Conservation (phyloP, 2,113 vertebrate genomes). For the Eubucco bourcierii region DNA sequence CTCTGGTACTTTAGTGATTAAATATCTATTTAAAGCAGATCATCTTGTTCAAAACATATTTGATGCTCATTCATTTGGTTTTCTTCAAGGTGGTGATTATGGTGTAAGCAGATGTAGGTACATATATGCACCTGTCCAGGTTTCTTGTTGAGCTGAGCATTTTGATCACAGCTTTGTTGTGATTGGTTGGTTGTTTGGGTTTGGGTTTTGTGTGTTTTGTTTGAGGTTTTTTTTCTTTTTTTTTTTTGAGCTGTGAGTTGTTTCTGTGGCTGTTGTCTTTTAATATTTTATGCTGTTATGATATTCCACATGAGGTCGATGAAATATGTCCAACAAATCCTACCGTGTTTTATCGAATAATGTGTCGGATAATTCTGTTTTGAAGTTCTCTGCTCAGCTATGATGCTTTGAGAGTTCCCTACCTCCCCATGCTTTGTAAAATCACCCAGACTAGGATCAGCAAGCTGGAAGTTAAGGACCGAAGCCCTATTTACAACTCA, state of each 20-base stretch:
- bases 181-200: too few relatives aligned
- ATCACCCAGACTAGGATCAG: too few relatives aligned
- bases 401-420: too few relatives aligned
- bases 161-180: not conserved
- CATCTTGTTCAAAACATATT: not conserved
- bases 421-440: too few relatives aligned
- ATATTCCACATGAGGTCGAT: not conserved
- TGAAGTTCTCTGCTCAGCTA: not conserved
- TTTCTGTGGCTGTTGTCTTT: not conserved
- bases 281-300: not conserved
- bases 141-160: not conserved
- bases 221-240: too few relatives aligned
- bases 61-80: not conserved
- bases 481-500: too few relatives aligned
- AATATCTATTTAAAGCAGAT: not conserved
- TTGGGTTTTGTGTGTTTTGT: too few relatives aligned
- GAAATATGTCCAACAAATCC: not conserved
- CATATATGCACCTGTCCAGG: not conserved
- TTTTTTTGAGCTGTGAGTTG: not conserved
- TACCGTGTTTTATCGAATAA: not conserved
- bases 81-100: not conserved
- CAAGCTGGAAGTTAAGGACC: too few relatives aligned
- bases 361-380: not conserved
- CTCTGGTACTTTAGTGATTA: not conserved
- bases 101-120: not conserved